Percentiles rank a stretch among this genome's conserved stretches.
Evolutionary conservation across 1,140 invertebrate genomes (phyloP).

Genomic region (Cyclina sinensis): DNA sequence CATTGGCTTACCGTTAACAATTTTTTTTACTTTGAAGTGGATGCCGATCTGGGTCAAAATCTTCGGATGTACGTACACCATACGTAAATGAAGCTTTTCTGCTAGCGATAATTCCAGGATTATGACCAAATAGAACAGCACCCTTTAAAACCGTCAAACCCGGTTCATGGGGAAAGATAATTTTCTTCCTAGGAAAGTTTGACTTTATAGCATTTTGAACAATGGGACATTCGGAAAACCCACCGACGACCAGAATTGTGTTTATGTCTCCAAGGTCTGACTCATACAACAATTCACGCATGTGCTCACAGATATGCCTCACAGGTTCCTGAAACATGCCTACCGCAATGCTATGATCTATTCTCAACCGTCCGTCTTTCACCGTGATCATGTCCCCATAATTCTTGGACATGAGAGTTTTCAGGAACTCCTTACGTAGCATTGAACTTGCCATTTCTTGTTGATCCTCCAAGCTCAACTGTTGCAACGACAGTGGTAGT

Average conservation of each 20-base stretch:
- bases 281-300: slow-evolving; percentile 11
- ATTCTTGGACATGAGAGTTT: slow-evolving; percentile 9
- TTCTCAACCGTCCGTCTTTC: slow-evolving; percentile 8
- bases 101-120: slow-evolving; percentile 14
- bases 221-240: slow-evolving; percentile 40
- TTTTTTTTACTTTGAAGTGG: neutral
- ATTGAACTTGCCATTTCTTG: neutral
- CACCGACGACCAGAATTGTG: slow-evolving; percentile 30
- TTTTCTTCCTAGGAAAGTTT: slow-evolving; percentile 8
- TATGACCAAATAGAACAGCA: slow-evolving; percentile 60
- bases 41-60: neutral
- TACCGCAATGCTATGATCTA: neutral
- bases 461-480: slow-evolving; percentile 45
- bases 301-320: slow-evolving; percentile 24
- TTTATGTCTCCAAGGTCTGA: neutral
- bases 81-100: slow-evolving; percentile 19
- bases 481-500: slow-evolving; percentile 30
- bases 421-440: slow-evolving; percentile 13
- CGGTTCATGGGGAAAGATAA: slow-evolving; percentile 53
- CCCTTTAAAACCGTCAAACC: slow-evolving; percentile 60
- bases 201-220: slow-evolving; percentile 39
- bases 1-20: neutral
- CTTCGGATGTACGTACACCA: neutral
- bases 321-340: slow-evolving; percentile 30
- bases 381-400: slow-evolving; percentile 6